Base-by-base conservation (phyloP, 1,140 invertebrate species). In the Pseudoatta argentina region DNA sequence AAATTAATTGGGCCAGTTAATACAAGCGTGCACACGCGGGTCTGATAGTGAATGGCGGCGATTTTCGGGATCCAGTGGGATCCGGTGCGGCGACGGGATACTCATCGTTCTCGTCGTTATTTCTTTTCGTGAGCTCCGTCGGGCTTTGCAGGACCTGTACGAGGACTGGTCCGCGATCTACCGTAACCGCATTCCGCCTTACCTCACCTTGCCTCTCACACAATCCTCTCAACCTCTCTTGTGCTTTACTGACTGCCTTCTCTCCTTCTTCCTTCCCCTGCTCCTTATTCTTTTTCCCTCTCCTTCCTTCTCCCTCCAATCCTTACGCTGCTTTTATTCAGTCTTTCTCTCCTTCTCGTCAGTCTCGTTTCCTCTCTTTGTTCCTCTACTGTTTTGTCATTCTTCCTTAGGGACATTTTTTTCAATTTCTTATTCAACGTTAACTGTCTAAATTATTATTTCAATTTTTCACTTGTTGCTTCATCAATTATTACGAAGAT, bases 171-270 rank as follows among this genome's bases (percentile, higher is more conserved):
- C 91, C 89, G 91, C 92, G 92, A 94, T 93, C 93, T 93, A 94
- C 92, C 92, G 92, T 93, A 93, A 93, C 93, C 91, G 87, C 92
- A 93, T 94, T 94, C 93, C 91, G 92, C 87, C 78, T 85, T 86
- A 64, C 66, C 86, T 85, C 89, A 73, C 72, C 82, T 86, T 91
- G 51, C 90, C 87, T 30, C 87, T 79, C 83, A 30, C 48, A 27
- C 81, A 61, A 64, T 66, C 73, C 69, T 51, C 73, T 57, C 86
- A 73, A 64, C 72, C 66, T 86, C 72, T 21, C 81, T 73, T 73
- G 44, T 55, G 59, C 76, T 39, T 91, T 83, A 86, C 87, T 87
- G 86, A 59, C 76, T 85, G 63, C 82, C 10, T 67, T 69, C 79
- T 39, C 66, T 87, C 57, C 63, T 76, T 66, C 51, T 72, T 8